These are phyloP conservation scores for Eueremaeus valkanovi DNA, from an alignment of 2,888 invertebrate genomes.

Conservation along the genomic window DNA sequence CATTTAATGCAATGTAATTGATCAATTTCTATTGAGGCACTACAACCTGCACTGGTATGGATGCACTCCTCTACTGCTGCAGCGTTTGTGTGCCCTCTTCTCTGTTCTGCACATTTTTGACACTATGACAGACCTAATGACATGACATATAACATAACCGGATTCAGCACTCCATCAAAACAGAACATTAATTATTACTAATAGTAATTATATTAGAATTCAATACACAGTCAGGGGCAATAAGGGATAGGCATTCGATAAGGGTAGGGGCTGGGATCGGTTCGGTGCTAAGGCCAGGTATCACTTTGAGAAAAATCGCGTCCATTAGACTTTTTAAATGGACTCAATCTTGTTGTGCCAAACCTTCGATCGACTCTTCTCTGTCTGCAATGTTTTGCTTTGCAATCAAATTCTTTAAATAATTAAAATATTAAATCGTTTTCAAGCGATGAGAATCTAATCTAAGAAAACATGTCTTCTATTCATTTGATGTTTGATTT, in stretches of 20 bases:
- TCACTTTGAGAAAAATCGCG: no score
- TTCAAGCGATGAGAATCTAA: no score
- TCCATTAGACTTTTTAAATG: no score
- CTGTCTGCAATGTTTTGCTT: no score
- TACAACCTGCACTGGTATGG: no score
- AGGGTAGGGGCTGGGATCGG: no score
- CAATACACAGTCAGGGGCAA: constrained; percentile 17
- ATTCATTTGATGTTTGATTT: no score
- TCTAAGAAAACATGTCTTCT: no score
- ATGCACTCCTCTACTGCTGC: background rate
- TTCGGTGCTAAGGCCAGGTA: no score
- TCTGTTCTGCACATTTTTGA: background rate
- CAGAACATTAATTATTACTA: constrained; percentile 27
- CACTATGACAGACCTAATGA: constrained; percentile 28
- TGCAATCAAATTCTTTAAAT: no score
- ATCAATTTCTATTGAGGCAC: background rate
- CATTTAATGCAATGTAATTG: constrained; percentile 1
- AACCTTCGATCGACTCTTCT: no score
- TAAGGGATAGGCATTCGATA: background rate
- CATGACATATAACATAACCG: constrained; percentile 23
- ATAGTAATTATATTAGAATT: constrained; percentile 16
- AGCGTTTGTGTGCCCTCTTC: background rate
- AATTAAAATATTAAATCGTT: no score
- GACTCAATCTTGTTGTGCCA: background rate
- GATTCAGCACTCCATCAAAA: constrained; percentile 19